Evolutionary conservation across 2,888 invertebrate genomes (phyloP), one percentile per base, ranked within the genome.

Genomic region (Heteropelma amictum): DNA sequence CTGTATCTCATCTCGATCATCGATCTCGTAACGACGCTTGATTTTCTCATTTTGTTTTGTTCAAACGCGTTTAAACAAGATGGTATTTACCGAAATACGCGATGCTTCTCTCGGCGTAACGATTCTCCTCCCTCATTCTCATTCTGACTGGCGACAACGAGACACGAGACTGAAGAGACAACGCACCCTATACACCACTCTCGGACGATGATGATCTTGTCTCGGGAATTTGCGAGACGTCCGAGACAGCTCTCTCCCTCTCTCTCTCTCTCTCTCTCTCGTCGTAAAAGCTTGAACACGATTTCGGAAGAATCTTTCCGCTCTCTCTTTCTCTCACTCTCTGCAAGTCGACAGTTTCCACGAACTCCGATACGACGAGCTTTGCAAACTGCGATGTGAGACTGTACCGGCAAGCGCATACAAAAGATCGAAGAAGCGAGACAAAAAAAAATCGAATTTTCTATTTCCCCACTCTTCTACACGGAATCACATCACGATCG

Each of bases 71-170:
- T 14, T 5, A 8, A 42, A 35, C 51, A 28, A 42, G 53, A 51
- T 45, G 42, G 64, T 77, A 78, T 67, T 85, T 83, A 87, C 87
- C 88, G 45, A 88, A 87, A 64, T 87, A 86, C 19, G 86, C 83
- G 51, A 84, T 79, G 79, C 87, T 86, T 65, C 84, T 81, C 74
- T 84, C 86, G 21, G 84, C 83, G 67, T 78, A 86, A 26, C 82
- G 85, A 77, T 81, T 86, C 64, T 87, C 88, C 70, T 86, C 86
- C 65, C 85, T 85, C 74, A 87, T 86, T 78, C 81, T 86, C 88
- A 88, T 88, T 49, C 79, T 83, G 64, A 17, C 60, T 19, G 53
- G 33, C 67, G 74, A 28, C 49, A 51, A 56, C 30, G 60, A 42
- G 33, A 53, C 53, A 60, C 53, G 54, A 38, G 65, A 72, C 38